phyloP scores from a whole-genome alignment of 2,113 vertebrate species.

The Dermatemys mawii region DNA sequence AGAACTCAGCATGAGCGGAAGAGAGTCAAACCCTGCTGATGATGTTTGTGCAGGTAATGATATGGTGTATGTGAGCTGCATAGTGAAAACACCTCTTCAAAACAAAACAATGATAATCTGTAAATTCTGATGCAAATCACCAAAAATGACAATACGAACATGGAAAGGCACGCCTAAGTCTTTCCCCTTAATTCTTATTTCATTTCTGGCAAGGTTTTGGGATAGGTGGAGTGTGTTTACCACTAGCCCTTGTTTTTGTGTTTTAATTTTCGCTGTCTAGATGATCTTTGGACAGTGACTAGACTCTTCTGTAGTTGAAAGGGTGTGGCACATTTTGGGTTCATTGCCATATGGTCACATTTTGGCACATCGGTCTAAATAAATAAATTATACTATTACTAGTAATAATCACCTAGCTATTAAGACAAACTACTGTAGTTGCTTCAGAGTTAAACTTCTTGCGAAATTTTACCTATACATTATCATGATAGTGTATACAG shows the following conservation, averaged over 20 bases:
- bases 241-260: background rate
- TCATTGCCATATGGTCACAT: background rate
- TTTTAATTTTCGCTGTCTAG: background rate
- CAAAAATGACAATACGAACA: background rate
- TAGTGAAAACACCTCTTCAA: background rate
- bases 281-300: background rate
- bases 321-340: background rate
- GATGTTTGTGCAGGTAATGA: background rate
- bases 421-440: background rate
- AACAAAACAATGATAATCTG: background rate
- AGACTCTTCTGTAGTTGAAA: background rate
- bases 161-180: background rate
- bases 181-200: background rate
- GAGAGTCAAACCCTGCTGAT: background rate
- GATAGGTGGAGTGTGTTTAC: background rate
- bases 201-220: background rate
- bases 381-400: background rate
- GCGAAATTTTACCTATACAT: background rate
- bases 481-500: background rate
- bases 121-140: background rate
- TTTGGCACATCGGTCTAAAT: background rate
- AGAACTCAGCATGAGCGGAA: background rate
- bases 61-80: background rate
- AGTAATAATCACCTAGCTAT: background rate
- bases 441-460: background rate